Conservation (phyloP, 1,140 invertebrate species). For the Apis mellifera region DNA sequence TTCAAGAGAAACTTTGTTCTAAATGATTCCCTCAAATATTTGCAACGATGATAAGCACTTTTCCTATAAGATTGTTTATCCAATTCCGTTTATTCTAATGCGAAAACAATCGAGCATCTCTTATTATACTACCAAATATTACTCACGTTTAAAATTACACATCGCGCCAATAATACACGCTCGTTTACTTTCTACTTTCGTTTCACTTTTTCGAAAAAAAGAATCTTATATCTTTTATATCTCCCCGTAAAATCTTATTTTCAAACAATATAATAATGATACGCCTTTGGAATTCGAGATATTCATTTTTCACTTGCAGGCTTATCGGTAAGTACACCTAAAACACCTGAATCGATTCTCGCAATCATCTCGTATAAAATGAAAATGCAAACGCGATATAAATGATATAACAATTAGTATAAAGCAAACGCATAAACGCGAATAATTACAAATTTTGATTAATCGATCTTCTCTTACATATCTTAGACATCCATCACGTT, state of each 20-base stretch:
- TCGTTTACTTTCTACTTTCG: too few relatives aligned
- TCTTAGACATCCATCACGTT: too few relatives aligned
- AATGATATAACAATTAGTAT: neutral
- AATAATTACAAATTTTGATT: neutral
- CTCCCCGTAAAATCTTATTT: neutral
- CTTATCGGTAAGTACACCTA: neutral
- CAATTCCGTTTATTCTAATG: neutral
- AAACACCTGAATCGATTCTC: neutral
- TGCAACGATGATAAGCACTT: neutral
- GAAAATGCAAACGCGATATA: neutral
- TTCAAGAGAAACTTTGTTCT: neutral
- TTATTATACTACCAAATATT: too few relatives aligned
- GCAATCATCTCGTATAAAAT: neutral
- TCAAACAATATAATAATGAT: neutral
- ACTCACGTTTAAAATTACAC: too few relatives aligned
- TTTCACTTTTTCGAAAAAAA: too few relatives aligned
- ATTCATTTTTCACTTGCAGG: neutral
- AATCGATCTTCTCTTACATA: too few relatives aligned
- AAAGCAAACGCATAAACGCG: too few relatives aligned
- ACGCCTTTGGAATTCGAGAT: neutral
- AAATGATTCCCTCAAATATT: constrained; percentile 12
- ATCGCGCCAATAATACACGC: too few relatives aligned
- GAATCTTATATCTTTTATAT: neutral
- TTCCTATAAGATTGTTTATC: neutral
- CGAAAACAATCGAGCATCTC: neutral